Evolutionary conservation across 2,888 invertebrate genomes (phyloP), one percentile per base, ranked within the genome.

Genomic region (Drosophila affinis): DNA sequence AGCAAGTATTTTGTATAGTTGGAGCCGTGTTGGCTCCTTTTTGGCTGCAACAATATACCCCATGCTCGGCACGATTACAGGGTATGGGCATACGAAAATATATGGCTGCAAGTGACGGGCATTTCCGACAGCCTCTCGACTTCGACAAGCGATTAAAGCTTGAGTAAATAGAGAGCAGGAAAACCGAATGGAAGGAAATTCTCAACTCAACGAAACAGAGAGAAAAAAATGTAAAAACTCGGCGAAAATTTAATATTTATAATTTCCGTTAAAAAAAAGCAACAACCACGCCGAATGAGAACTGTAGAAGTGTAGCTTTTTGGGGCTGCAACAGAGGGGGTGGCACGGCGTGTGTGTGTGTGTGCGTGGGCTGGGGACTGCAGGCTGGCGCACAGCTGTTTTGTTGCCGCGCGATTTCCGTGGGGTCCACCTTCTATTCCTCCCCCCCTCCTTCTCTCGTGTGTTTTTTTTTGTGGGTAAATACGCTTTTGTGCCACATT

Each of bases 301-400:
- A 62, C 45, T 21, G 46, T 27, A 52, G 12, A 27, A 62, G 39
- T 21, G 46, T 27, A 29, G 17, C 14, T 53, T 21, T 44, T 39
- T 65, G 79, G 57, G 57, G 47, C 9, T 53, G 56, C 44, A 54
- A n/a, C 7, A 34, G 34, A 9, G 18, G 18, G 10, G 17, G 18
- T 24, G 45, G 9, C 44, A 45, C 14, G 32, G 60, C 39, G 39
- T 61, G 24, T 17, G n/a, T 6, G 54, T 47, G 4, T 21, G 6
- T n/a, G 32, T 14, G 12, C 7, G 34, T n/a, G 17, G 70, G 62
- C 18, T 51, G 52, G 18, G 51, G 60, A 49, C 48, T 61, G 67
- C 80, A 72, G 55, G 67, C 62, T n/a, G 39, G n/a, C 68, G 77
- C 80, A 88, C 88, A 88, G 88, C 83, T 84, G 88, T 86, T 86